Evolutionary conservation across 1,140 invertebrate genomes (phyloP), one percentile per base, ranked within the genome.

Genomic region (Drosophila orosa): DNA sequence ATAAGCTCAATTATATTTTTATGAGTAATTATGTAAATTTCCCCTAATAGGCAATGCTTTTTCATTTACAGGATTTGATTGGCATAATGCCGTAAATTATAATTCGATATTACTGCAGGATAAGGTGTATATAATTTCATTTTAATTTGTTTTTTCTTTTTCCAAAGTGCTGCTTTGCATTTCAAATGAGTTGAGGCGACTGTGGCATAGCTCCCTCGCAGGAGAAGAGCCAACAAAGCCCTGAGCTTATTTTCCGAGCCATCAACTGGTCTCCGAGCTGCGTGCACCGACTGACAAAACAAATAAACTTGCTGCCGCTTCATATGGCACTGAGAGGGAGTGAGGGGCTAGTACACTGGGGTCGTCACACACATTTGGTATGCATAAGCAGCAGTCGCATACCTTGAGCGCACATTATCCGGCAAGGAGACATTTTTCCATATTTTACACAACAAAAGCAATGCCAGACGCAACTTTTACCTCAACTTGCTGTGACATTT

Each of bases 401-500:
- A 80, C 82, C 79, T 87, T 59, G 48, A 48, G 50, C 52, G 56
- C 62, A 81, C 58, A 79, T 81, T 82, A 82, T 74, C 60, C 61
- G 58, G 45, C 63, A 48, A 55, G 65, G 29, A 61, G 79, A 89
- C 65, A 87, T 83, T 87, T 86, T 87, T 87, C 84, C 84, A 89
- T 89, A 87, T 87, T 87, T 89, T 78, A 87, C 79, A 69, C 82
- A 66, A 77, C 73, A 74, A 61, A 68, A 65, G 50, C 66, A 72
- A 73, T 62, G 66, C 61, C 65, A 87, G 83, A 68, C 75, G 74
- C 62, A 86, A 86, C 77, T 89, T 89, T 87, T 89, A 47, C 84
- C 75, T 76, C 83, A 86, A 86, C 73, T 89, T 80, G 84, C 66
- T 74, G 76, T 89, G 79, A 89, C 84, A 83, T 80, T 72, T 57